phyloP scores from a whole-genome alignment of 2,113 vertebrate species.

The Sterna hirundo region DNA sequence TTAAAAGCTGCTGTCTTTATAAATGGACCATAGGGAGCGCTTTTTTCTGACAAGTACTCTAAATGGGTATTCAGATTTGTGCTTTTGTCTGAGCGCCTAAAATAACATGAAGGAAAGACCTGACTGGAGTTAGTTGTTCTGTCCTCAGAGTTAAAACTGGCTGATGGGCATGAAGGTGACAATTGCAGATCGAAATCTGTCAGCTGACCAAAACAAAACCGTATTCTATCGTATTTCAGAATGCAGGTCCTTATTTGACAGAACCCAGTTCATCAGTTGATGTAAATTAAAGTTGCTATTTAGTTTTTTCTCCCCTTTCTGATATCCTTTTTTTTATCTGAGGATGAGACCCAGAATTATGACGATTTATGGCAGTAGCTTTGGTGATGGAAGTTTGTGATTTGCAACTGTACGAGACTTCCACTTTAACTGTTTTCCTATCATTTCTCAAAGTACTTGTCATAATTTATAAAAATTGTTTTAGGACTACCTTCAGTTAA shows the following conservation, averaged over 20 bases:
- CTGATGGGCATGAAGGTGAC: neutral
- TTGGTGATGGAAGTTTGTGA: neutral
- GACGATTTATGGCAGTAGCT: neutral
- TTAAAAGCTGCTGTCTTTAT: neutral
- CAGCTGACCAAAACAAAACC: neutral
- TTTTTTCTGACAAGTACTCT: neutral
- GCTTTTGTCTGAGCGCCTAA: neutral
- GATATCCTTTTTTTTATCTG: neutral
- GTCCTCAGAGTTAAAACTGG: neutral
- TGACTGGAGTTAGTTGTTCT: neutral
- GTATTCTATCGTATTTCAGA: neutral
- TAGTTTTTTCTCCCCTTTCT: neutral
- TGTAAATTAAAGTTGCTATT: neutral
- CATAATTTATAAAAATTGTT: neutral
- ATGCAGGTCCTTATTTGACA: neutral
- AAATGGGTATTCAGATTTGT: neutral
- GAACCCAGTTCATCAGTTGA: neutral
- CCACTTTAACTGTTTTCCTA: neutral
- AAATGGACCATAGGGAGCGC: neutral
- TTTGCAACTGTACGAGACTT: neutral
- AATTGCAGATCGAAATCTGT: neutral
- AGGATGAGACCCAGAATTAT: neutral
- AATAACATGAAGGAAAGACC: neutral
- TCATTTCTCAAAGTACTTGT: neutral
- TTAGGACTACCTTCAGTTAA: neutral